phyloP scores from a whole-genome alignment of 1,140 invertebrate species.

The Eupristina koningsbergeri region DNA sequence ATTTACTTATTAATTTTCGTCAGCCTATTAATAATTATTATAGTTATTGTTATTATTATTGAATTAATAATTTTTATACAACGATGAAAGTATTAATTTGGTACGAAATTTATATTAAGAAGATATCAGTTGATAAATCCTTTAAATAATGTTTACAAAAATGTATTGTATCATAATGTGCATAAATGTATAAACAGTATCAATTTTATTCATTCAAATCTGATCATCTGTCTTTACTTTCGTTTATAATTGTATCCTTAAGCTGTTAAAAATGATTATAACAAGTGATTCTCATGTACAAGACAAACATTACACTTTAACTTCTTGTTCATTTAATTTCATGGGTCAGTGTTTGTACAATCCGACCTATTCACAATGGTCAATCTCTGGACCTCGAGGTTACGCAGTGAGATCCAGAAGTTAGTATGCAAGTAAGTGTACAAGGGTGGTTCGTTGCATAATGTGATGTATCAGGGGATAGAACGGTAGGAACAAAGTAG shows the following conservation, averaged over 20 bases:
- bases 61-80: too few relatives aligned
- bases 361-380: slow-evolving; percentile 72
- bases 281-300: neutral
- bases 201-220: neutral
- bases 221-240: neutral
- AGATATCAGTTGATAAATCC: too few relatives aligned
- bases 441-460: slow-evolving; percentile 36
- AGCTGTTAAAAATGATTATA: neutral
- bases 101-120: too few relatives aligned
- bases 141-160: too few relatives aligned
- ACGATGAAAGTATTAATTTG: too few relatives aligned
- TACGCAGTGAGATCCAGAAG: slow-evolving; percentile 9
- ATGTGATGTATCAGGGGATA: slow-evolving; percentile 67
- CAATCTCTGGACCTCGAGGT: slow-evolving; percentile 59
- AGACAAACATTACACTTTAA: slow-evolving; percentile 40
- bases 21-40: too few relatives aligned
- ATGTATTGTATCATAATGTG: neutral
- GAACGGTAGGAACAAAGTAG: slow-evolving; percentile 65
- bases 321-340: slow-evolving; percentile 67
- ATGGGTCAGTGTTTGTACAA: slow-evolving; percentile 62
- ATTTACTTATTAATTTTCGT: too few relatives aligned
- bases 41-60: too few relatives aligned
- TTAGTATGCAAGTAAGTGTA: slow-evolving; percentile 59
- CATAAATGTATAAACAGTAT: neutral
- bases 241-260: too few relatives aligned